Evolutionary conservation across 2,113 vertebrate species (phyloP).

Genomic region (Dipodomys stephensi): DNA sequence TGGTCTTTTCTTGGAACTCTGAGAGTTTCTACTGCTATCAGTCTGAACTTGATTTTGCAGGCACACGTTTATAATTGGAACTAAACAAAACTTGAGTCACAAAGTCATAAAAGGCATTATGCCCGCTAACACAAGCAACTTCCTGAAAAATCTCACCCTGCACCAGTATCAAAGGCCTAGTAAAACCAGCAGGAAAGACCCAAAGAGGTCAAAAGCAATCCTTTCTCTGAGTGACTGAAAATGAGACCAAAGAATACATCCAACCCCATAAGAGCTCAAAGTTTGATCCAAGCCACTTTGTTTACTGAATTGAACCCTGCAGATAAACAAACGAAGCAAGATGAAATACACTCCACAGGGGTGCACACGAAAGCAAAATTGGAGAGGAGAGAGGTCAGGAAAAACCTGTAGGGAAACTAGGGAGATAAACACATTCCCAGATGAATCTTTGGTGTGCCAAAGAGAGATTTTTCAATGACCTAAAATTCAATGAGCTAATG

Average conservation of each 20-base stretch:
- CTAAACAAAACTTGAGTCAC: slow-evolving; percentile 2
- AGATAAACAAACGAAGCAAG: slow-evolving; percentile 61
- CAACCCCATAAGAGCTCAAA: background rate
- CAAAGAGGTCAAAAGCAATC: slow-evolving; percentile 32
- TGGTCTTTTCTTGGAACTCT: background rate
- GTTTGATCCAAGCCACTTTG: slow-evolving; percentile 40
- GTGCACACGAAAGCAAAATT: background rate
- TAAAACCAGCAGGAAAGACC: slow-evolving; percentile 49
- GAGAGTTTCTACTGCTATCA: background rate
- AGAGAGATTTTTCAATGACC: slow-evolving; percentile 4
- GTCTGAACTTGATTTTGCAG: slow-evolving; percentile 4
- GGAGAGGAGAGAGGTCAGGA: background rate
- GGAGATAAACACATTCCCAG: slow-evolving; percentile 41
- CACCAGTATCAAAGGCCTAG: slow-evolving; percentile 25
- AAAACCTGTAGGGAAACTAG: background rate
- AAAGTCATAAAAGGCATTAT: slow-evolving; percentile 44
- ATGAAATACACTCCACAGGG: slow-evolving; percentile 16
- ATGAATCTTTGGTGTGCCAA: background rate
- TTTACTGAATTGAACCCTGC: slow-evolving; percentile 64
- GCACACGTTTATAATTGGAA: background rate
- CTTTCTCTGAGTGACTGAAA: slow-evolving; percentile 1
- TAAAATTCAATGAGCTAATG: slow-evolving; percentile 19
- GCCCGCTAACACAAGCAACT: slow-evolving; percentile 41
- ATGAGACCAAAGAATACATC: slow-evolving; percentile 49
- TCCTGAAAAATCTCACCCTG: slow-evolving; percentile 31